phyloP scores from a whole-genome alignment of 1,140 invertebrate genomes.

The Drosophila saltans region DNA sequence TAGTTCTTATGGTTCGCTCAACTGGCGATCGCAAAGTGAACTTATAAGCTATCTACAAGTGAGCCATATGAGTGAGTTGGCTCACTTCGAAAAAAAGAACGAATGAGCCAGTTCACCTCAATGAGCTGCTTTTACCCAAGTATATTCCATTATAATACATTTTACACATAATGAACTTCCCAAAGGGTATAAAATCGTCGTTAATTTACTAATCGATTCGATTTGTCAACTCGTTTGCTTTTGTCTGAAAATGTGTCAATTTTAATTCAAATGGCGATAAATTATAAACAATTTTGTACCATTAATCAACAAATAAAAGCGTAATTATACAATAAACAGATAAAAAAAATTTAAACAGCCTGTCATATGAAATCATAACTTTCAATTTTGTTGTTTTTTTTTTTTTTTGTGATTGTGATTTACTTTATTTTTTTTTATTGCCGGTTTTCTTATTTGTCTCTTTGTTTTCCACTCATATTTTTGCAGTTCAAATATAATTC shows the following conservation, averaged over 20 bases:
- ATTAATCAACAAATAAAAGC: constrained; percentile 9
- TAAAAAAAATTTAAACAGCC: not conserved
- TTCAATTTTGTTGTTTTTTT: not conserved
- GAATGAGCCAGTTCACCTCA: too few species aligned
- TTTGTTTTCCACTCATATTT: constrained; percentile 1
- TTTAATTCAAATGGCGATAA: constrained; percentile 6
- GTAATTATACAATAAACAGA: constrained; percentile 2
- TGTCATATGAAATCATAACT: constrained; percentile 17
- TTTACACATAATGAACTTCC: too few species aligned
- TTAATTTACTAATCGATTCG: not conserved
- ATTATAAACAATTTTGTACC: constrained; percentile 10
- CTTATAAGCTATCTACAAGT: too few species aligned
- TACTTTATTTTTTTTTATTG: constrained; percentile 16
- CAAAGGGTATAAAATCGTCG: not conserved
- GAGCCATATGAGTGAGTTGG: too few species aligned
- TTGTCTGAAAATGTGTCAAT: constrained; percentile 2
- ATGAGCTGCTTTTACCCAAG: too few species aligned
- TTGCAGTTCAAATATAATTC: constrained; percentile 25
- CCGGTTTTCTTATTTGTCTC: not conserved
- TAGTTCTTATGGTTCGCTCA: too few species aligned
- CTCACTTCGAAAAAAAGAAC: too few species aligned
- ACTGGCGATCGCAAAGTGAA: too few species aligned
- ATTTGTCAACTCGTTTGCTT: not conserved
- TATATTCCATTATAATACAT: too few species aligned
- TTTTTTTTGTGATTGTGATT: not conserved